phyloP scores from a whole-genome alignment of 2,113 vertebrate genomes.

The Passerina amoena region DNA sequence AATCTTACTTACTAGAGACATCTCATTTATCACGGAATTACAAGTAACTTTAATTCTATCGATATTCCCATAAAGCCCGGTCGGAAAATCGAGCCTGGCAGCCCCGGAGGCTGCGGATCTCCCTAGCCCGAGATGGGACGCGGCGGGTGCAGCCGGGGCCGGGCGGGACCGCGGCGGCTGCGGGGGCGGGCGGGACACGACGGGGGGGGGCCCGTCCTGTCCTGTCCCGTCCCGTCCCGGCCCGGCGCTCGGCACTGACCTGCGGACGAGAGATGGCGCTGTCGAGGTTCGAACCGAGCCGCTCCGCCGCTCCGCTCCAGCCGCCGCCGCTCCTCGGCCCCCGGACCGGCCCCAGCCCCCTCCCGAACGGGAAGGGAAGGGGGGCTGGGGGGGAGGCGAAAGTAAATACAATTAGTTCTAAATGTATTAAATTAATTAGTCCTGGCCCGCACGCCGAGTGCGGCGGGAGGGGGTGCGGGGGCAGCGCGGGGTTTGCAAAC shows the following conservation, averaged over 20 bases:
- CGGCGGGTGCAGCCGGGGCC: background rate
- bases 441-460: background rate
- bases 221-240: background rate
- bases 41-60: slow-evolving; percentile 80
- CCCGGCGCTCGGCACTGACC: slow-evolving; percentile 61
- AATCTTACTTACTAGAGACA: slow-evolving; percentile 82
- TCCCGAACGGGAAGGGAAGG: background rate
- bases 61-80: slow-evolving; percentile 70
- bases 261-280: slow-evolving; percentile 92
- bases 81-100: slow-evolving; percentile 55
- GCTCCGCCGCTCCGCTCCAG: slow-evolving; percentile 30
- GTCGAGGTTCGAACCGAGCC: slow-evolving; percentile 83
- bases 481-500: background rate
- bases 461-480: background rate
- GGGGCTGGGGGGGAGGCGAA: background rate
- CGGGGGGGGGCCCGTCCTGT: background rate
- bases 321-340: background rate
- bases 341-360: background rate
- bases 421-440: slow-evolving; percentile 43
- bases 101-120: background rate
- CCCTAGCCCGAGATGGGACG: background rate
- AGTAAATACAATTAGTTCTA: slow-evolving; percentile 39
- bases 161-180: background rate
- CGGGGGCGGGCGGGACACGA: background rate
- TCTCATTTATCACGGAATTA: slow-evolving; percentile 83